These are phyloP conservation scores for Xenopus borealis DNA, from an alignment of 2,113 vertebrate species.

Conservation along the genomic window DNA sequence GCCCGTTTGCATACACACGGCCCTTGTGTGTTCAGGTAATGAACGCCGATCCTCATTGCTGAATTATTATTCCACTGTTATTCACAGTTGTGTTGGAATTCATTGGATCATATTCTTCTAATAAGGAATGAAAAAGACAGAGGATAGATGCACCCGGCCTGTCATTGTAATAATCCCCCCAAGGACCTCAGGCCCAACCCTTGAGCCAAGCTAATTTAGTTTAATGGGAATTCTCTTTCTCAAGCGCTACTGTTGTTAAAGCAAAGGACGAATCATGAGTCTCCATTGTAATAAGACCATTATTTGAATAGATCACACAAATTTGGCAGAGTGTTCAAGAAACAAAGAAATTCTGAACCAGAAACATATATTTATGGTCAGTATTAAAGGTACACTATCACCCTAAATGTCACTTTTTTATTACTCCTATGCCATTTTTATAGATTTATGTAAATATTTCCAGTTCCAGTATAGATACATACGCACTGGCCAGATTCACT, in stretches of 20 bases:
- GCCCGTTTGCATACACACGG: background rate
- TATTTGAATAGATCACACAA: slow-evolving; percentile 20
- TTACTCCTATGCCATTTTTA: too few relatives aligned
- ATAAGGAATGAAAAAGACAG: slow-evolving; percentile 1
- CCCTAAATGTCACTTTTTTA: too few relatives aligned
- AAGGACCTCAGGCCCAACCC: slow-evolving; percentile 14
- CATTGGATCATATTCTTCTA: slow-evolving; percentile 10
- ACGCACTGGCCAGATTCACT: too few relatives aligned
- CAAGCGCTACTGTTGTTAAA: background rate
- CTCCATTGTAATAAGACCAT: slow-evolving; percentile 39
- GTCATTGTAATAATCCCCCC: slow-evolving; percentile 21
- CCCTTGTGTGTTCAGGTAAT: background rate
- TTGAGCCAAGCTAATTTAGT: slow-evolving; percentile 1
- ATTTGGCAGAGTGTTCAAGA: background rate
- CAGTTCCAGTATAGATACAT: too few relatives aligned
- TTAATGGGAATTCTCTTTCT: slow-evolving; percentile 26
- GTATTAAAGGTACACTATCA: too few relatives aligned
- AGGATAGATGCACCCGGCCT: slow-evolving; percentile 10
- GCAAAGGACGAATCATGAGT: slow-evolving; percentile 16
- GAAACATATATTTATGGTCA: background rate
- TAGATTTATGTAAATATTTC: too few relatives aligned
- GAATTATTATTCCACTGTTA: slow-evolving; percentile 26
- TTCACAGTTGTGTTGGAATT: slow-evolving; percentile 27
- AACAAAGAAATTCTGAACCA: background rate
- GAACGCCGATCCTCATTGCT: background rate